Percentiles rank a stretch among this genome's conserved stretches.
Conservation (phyloP, 2,113 vertebrate genomes). For the Guaruba guarouba region DNA sequence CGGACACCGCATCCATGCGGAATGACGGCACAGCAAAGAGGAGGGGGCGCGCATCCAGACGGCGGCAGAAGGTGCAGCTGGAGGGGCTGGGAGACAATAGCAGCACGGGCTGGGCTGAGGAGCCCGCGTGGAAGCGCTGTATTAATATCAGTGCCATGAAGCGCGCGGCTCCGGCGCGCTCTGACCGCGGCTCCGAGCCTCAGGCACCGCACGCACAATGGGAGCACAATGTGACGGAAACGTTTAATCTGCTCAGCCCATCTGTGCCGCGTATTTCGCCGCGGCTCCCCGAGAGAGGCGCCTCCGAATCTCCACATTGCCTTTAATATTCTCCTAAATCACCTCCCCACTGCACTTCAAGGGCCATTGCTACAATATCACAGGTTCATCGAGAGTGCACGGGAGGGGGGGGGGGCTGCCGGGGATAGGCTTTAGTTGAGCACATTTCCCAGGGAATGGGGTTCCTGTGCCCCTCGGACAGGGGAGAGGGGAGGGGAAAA, state of each 20-base stretch:
- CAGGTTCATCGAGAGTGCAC: slow-evolving; percentile 93
- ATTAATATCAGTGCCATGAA: slow-evolving; percentile 75
- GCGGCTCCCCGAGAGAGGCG: slow-evolving; percentile 91
- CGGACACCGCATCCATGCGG: fast-evolving
- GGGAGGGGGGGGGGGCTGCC: slow-evolving; percentile 23
- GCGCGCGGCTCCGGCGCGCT: slow-evolving; percentile 57
- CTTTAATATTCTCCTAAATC: slow-evolving; percentile 95
- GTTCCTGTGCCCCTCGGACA: slow-evolving; percentile 51
- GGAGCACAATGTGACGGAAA: slow-evolving; percentile 89
- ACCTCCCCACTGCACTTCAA: slow-evolving; percentile 82
- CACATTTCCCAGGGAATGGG: slow-evolving; percentile 69
- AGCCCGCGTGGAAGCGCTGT: slow-evolving; percentile 53
- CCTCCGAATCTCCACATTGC: slow-evolving; percentile 91
- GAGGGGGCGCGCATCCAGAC: neutral
- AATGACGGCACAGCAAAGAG: neutral
- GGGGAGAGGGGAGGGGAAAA: neutral
- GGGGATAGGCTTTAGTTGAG: slow-evolving; percentile 72
- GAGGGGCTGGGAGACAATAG: slow-evolving; percentile 32
- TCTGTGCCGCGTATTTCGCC: slow-evolving; percentile 90
- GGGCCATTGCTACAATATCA: slow-evolving; percentile 82
- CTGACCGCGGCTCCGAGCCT: slow-evolving; percentile 81
- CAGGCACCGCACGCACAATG: slow-evolving; percentile 85
- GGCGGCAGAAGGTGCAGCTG: neutral
- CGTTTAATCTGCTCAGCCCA: slow-evolving; percentile 93
- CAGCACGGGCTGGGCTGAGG: slow-evolving; percentile 11